Base-by-base conservation (phyloP, 2,113 vertebrate genomes). In the Aphyosemion australe region DNA sequence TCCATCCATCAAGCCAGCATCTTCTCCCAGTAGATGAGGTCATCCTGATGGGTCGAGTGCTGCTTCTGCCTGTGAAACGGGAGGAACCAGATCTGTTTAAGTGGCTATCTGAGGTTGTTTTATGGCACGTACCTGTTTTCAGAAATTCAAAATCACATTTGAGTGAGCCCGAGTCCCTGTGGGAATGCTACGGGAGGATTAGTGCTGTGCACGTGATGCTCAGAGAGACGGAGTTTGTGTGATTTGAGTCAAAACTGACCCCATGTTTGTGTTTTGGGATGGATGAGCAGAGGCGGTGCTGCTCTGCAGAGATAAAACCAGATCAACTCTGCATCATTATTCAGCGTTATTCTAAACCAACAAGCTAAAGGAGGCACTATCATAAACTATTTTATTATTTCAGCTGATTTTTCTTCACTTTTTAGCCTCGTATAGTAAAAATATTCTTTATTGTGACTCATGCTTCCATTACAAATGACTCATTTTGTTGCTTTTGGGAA, bases 21-120 rank as follows among this genome's bases (percentile, higher is more conserved):
- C 70, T 49, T 32, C 61, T 65, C 46, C 58, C 65, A 81, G 77
- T 76, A 68, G 54, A 76, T 77, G 80, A 85, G 80, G 69, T 87
- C 78, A 79, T 61, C 52, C 32, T 52, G 8, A 64, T 46, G 1
- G 66, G 39, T 12, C 13, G 51, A 45, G 1, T 9, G 61, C 56
- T 39, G 62, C 54, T 10, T 1, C 5, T 21, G 54, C 68, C 37
- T 45, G 43, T 48, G 47, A 67, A 58, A 53, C 56, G 21, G 20
- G n/a, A 43, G 39, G 16, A 1, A 19, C 41, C 73, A 64, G 62
- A 67, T 71, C 48, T 49, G 59, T 71, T 65, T 74, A 65, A 72
- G 16, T 37, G 56, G 65, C 55, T 51, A 26, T 63, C 68, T 57
- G 72, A 20, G 45, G 16, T 42, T 34, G 39, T 79, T 76, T 54